phyloP scores from a whole-genome alignment of 1,140 invertebrate species.

The Drosophila albomicans region DNA sequence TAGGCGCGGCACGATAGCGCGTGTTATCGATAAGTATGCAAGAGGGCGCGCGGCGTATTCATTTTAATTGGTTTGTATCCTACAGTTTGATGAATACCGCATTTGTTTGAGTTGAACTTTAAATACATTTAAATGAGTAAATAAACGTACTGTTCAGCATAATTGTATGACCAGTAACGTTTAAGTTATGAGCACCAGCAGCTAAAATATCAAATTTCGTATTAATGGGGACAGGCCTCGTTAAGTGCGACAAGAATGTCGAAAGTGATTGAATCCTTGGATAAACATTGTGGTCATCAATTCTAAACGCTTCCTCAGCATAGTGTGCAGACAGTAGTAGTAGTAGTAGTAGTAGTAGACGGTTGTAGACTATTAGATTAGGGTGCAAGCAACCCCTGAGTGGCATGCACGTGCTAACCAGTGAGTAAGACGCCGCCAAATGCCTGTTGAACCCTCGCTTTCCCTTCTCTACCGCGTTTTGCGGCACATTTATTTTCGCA shows the following conservation, averaged over 20 bases:
- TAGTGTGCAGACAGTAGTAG: slow-evolving; percentile 14
- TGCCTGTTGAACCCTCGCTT: background rate
- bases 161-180: background rate
- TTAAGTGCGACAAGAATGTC: slow-evolving; percentile 26
- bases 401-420: slow-evolving; percentile 12
- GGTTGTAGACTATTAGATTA: background rate
- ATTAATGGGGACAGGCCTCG: slow-evolving; percentile 1
- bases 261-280: slow-evolving; percentile 24
- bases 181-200: background rate
- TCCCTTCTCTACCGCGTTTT: slow-evolving; percentile 19
- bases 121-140: background rate
- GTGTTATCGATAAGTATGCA: slow-evolving; percentile 21
- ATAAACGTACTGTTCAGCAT: background rate
- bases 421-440: background rate
- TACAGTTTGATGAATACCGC: too few relatives aligned
- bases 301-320: slow-evolving; percentile 28
- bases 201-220: slow-evolving; percentile 21
- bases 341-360: slow-evolving; percentile 10
- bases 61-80: background rate
- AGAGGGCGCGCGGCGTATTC: background rate
- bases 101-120: background rate
- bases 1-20: slow-evolving; percentile 8
- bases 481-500: slow-evolving; percentile 36
- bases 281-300: slow-evolving; percentile 37
- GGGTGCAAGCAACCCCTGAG: slow-evolving; percentile 35